Evolutionary conservation across 1,140 invertebrate genomes (phyloP).

Genomic region (Hycleus phaleratus): DNA sequence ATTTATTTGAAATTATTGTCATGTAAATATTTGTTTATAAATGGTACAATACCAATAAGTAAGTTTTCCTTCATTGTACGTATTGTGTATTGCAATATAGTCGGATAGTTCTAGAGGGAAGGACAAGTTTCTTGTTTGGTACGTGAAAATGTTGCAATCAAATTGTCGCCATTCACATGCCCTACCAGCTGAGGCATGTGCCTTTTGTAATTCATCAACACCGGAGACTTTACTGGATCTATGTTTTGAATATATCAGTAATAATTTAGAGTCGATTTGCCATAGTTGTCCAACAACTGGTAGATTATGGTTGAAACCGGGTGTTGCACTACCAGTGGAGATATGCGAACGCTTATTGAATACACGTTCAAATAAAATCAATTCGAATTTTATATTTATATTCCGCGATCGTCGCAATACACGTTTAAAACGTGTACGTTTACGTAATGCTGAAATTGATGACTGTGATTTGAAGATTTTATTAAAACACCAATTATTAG

Average conservation of each 20-base stretch:
- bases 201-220: slow-evolving; percentile 33
- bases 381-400: slow-evolving; percentile 61
- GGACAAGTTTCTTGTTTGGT: background rate
- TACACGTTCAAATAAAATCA: slow-evolving; percentile 49
- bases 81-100: background rate
- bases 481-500: slow-evolving; percentile 59
- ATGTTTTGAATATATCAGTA: slow-evolving; percentile 55
- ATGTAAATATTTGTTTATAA: background rate
- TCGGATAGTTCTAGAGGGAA: background rate
- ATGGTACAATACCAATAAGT: no score
- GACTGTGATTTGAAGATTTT: slow-evolving; percentile 61
- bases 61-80: no score
- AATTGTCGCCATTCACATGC: slow-evolving; percentile 36
- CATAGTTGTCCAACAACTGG: slow-evolving; percentile 35
- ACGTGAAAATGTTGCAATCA: slow-evolving; percentile 30
- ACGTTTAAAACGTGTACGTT: slow-evolving; percentile 58
- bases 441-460: slow-evolving; percentile 62
- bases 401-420: slow-evolving; percentile 61
- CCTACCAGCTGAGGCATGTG: slow-evolving; percentile 33
- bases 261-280: slow-evolving; percentile 55
- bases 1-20: no score
- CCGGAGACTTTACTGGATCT: slow-evolving; percentile 50
- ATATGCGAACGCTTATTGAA: slow-evolving; percentile 64
- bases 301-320: slow-evolving; percentile 42
- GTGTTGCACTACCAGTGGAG: slow-evolving; percentile 56